phyloP scores from a whole-genome alignment of 2,888 invertebrate species.

The Parapristionchus giblindavisi region DNA sequence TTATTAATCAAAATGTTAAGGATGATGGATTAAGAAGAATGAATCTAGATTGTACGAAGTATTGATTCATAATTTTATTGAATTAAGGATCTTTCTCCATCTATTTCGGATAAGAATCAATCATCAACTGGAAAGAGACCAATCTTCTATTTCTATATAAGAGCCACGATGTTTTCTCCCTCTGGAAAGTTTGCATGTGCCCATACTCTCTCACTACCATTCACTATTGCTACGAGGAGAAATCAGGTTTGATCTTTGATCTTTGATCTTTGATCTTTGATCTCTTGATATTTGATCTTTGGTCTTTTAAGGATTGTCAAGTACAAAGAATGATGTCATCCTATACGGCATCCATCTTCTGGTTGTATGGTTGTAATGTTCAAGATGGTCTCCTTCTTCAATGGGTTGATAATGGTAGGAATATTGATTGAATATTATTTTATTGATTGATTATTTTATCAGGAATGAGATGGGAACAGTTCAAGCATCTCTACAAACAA shows the following conservation, averaged over 20 bases:
- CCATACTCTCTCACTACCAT: slow-evolving; percentile 67
- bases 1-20: too few species aligned
- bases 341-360: slow-evolving; percentile 68
- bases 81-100: slow-evolving; percentile 58
- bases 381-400: slow-evolving; percentile 64
- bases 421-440: background rate
- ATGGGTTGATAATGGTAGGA: slow-evolving; percentile 53
- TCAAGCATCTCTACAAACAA: slow-evolving; percentile 65
- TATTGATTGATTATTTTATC: slow-evolving; percentile 4
- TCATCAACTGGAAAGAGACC: slow-evolving; percentile 63
- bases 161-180: slow-evolving; percentile 63
- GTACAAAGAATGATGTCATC: slow-evolving; percentile 69
- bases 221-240: slow-evolving; percentile 66
- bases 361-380: slow-evolving; percentile 64
- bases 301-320: slow-evolving; percentile 62
- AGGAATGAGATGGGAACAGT: slow-evolving; percentile 67
- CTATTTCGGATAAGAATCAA: slow-evolving; percentile 45
- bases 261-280: background rate
- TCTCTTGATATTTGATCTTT: background rate
- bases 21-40: too few species aligned
- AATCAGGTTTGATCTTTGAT: slow-evolving; percentile 52
- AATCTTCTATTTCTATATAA: slow-evolving; percentile 67
- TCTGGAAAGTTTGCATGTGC: slow-evolving; percentile 64
- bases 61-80: background rate
- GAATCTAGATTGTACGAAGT: too few species aligned